Percentiles rank a stretch among this genome's conserved stretches.
Conservation (phyloP, 2,797 vertebrate genomes). For the Hozukius guyotensis region DNA sequence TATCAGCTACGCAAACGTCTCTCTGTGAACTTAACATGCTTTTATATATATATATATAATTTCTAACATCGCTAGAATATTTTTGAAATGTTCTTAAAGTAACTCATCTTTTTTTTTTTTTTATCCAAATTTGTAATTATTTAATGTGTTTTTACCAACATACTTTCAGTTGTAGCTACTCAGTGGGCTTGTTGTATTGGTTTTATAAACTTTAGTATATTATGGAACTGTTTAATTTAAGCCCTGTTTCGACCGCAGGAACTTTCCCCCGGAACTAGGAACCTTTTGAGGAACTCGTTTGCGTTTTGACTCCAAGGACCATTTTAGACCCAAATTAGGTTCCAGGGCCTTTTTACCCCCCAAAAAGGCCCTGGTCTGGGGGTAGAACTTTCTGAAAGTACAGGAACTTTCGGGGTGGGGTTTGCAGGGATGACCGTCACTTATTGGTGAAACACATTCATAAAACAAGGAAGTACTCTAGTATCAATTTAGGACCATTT, state of each 20-base stretch:
- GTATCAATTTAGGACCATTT: no score
- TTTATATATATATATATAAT: not conserved
- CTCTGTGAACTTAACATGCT: not conserved
- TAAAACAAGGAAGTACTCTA: no score
- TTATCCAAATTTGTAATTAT: not conserved
- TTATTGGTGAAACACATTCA: no score
- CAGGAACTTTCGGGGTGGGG: no score
- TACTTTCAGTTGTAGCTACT: not conserved
- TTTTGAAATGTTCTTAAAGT: not conserved
- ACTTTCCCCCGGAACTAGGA: no score
- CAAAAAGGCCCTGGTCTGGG: accelerated
- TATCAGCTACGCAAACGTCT: not conserved
- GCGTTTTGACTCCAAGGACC: no score
- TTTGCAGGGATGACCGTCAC: no score
- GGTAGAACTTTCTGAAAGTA: no score
- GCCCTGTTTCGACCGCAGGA: no score
- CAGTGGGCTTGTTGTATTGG: not conserved
- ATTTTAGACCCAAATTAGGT: no score
- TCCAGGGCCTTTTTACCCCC: no score
- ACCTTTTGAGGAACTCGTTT: no score
- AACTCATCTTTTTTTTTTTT: not conserved
- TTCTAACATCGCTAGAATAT: not conserved
- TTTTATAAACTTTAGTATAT: not conserved
- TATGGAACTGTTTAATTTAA: not conserved
- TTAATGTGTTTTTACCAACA: not conserved